Evolutionary conservation across 1,140 invertebrate species (phyloP).

Genomic region (Drosophila lacteicornis): DNA sequence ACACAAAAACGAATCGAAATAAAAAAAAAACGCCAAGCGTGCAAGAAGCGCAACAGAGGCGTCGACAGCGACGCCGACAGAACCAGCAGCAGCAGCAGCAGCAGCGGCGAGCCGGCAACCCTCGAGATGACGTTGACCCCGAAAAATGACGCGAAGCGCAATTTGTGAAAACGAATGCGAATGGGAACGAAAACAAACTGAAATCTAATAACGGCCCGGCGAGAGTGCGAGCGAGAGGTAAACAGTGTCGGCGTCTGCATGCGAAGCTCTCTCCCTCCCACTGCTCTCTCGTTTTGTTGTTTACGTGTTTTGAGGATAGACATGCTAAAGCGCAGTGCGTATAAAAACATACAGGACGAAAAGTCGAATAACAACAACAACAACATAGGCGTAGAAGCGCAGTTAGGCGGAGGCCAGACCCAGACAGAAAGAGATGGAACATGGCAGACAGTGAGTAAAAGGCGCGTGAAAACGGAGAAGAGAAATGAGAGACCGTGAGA

Average conservation of each 20-base stretch:
- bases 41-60: slow-evolving; percentile 53
- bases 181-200: slow-evolving; percentile 80
- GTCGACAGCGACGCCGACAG: slow-evolving; percentile 27
- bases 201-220: slow-evolving; percentile 73
- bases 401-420: slow-evolving; percentile 56
- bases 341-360: slow-evolving; percentile 79
- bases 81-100: slow-evolving; percentile 18
- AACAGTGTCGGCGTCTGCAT: slow-evolving; percentile 47
- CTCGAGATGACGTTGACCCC: slow-evolving; percentile 82
- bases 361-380: slow-evolving; percentile 36
- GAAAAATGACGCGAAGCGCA: slow-evolving; percentile 81
- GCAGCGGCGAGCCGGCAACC: slow-evolving; percentile 53
- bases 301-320: slow-evolving; percentile 62
- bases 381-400: slow-evolving; percentile 33
- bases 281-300: slow-evolving; percentile 29
- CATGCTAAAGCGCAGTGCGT: slow-evolving; percentile 74
- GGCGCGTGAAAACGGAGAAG: slow-evolving; percentile 11
- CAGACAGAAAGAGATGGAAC: slow-evolving; percentile 34
- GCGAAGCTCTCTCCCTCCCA: slow-evolving; percentile 4
- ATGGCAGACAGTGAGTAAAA: slow-evolving; percentile 25
- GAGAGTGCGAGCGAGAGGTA: slow-evolving; percentile 59
- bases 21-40: slow-evolving; percentile 50
- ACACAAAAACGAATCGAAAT: slow-evolving; percentile 54
- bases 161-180: slow-evolving; percentile 80
- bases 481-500: slow-evolving; percentile 24